Percentiles rank a stretch among this genome's conserved stretches.
phyloP scores from a whole-genome alignment of 2,888 invertebrate species.

The Galerucella pusilla region DNA sequence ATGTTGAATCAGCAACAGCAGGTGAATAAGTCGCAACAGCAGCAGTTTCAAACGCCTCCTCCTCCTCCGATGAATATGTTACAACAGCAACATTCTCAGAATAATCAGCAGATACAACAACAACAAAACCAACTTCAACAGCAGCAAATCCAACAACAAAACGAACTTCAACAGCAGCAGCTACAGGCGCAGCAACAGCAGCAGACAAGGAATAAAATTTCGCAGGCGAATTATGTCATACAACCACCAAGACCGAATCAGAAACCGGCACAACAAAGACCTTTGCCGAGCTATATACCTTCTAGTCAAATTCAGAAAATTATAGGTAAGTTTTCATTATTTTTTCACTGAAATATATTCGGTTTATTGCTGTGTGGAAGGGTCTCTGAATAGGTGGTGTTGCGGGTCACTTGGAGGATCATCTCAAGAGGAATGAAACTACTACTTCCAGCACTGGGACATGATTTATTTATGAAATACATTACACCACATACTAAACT shows the following conservation, averaged over 20 bases:
- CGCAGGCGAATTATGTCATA: conserved; percentile 56
- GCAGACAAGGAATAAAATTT: conserved; percentile 46
- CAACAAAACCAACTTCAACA: conserved; percentile 38
- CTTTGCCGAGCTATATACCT: conserved; percentile 58
- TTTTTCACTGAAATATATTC: not conserved
- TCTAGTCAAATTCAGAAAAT: conserved; percentile 61
- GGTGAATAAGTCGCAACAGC: conserved; percentile 8
- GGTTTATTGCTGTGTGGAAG: too few species aligned
- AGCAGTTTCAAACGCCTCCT: conserved; percentile 27
- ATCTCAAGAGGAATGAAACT: too few species aligned
- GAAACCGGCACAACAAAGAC: conserved; percentile 51
- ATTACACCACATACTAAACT: too few species aligned
- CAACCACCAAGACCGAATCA: conserved; percentile 52
- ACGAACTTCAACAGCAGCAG: conserved; percentile 42
- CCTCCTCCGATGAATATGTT: not conserved
- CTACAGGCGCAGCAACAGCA: conserved; percentile 55
- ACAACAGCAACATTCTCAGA: conserved; percentile 8
- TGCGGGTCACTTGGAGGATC: too few species aligned
- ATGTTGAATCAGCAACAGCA: conserved; percentile 42
- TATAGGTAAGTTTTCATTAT: conserved; percentile 54
- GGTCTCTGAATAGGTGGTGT: too few species aligned
- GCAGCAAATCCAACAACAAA: conserved; percentile 32
- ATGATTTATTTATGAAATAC: too few species aligned
- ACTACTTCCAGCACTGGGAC: too few species aligned
- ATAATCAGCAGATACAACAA: conserved; percentile 25